phyloP scores from a whole-genome alignment of 2,113 vertebrate species.

The Bubo scandiacus region DNA sequence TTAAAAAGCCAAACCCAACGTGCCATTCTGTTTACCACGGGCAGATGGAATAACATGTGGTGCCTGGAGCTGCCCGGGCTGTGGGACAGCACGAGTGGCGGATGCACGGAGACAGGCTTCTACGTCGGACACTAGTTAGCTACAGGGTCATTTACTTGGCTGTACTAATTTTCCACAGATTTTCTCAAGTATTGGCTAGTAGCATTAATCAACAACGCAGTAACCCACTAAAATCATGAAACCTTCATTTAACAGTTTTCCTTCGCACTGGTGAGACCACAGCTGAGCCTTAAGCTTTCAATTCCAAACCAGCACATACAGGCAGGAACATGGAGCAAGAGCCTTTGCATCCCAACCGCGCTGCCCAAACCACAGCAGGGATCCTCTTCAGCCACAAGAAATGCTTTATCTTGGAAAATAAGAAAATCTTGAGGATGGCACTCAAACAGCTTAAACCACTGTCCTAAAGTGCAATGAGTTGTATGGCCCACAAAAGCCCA shows the following conservation, averaged over 20 bases:
- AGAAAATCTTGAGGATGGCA: rapidly evolving
- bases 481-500: neutral
- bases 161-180: neutral
- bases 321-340: neutral
- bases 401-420: neutral
- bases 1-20: neutral
- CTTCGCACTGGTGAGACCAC: neutral
- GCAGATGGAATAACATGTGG: neutral
- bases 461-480: neutral
- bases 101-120: neutral
- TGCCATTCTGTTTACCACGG: neutral
- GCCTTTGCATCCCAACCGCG: neutral
- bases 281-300: neutral
- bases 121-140: neutral
- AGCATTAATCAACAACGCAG: neutral
- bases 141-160: neutral
- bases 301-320: neutral
- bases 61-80: neutral
- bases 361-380: neutral
- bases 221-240: neutral
- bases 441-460: neutral
- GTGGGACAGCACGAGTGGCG: neutral
- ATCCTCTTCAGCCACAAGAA: neutral
- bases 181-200: neutral
- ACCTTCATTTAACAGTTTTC: neutral